Base-by-base conservation (phyloP, 2,797 vertebrate species). In the Manis javanica region DNA sequence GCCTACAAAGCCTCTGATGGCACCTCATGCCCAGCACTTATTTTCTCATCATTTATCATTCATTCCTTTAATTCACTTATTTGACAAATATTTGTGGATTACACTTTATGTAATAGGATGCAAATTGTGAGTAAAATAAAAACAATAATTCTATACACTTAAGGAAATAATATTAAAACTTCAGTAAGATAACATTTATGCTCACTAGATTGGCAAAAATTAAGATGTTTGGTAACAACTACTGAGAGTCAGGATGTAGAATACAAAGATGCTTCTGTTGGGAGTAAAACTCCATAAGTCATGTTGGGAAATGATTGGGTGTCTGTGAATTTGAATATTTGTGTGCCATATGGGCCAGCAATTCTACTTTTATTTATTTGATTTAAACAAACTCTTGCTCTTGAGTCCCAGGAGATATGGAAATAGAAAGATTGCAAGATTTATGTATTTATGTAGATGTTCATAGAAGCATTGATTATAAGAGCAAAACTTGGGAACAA, bases 281-380 rank as follows among this genome's bases (percentile, higher is more conserved):
- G 61, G 49, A 63, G 14, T 55, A 34, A 92, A 85, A 61, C 18
- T 92, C 78, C 21, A 42, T 72, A 55, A 75, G 11, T 12, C 85
- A 37, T 61, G 31, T 49, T 77, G 49, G 34, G 53, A 85, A 85
- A 63, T 83, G 39, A 42, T 63, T 59, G 91, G 51, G 24, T 61
- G 74, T 59, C 75, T 53, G 59, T 49, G 51, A 90, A 63, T 93
- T 77, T 82, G 59, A 93, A 86, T n/a, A 77, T n/a, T 85, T 85
- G 71, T 18, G 26, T 63, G 39, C 42, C n/a, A 87, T 81, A 4
- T 55, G 31, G 66, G n/a, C 15, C 14, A 57, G n/a, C 14, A 57
- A 26, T 69, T 91, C 31, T 42, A 79, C 26, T 64, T 96, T 42
- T 72, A 61, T 31, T 89, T 92, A 78, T 59, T 11, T 90, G 29